Conservation (phyloP, 2,888 invertebrate species). For the Diadromus collaris region DNA sequence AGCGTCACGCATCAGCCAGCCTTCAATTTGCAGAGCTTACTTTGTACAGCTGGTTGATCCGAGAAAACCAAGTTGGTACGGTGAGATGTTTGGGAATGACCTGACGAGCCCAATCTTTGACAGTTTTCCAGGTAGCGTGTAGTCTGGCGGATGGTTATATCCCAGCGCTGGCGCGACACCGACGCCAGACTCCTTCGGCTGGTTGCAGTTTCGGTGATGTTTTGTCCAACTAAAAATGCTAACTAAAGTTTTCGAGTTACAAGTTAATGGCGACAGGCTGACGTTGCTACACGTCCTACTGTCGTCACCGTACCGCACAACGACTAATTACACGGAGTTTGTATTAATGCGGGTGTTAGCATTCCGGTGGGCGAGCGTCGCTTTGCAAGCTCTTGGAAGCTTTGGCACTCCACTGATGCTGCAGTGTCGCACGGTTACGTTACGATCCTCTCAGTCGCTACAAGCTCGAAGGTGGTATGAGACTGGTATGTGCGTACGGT, state of each 20-base stretch:
- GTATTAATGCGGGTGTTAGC: slow-evolving; percentile 76
- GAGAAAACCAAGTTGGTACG: too few species aligned
- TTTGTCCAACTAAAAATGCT: background rate
- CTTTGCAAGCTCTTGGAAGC: slow-evolving; percentile 52
- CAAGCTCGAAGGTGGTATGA: slow-evolving; percentile 31
- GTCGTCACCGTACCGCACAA: slow-evolving; percentile 58
- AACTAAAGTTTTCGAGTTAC: background rate
- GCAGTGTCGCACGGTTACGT: slow-evolving; percentile 30
- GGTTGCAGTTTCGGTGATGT: background rate
- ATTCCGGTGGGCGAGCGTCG: slow-evolving; percentile 67
- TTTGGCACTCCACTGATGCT: slow-evolving; percentile 28
- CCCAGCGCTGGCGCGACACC: too few species aligned
- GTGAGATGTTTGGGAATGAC: too few species aligned
- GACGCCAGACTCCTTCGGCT: too few species aligned
- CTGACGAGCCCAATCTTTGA: too few species aligned
- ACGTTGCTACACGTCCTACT: background rate
- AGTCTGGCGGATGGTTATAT: too few species aligned
- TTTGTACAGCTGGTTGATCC: too few species aligned
- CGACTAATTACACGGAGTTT: slow-evolving; percentile 74
- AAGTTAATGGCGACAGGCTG: background rate
- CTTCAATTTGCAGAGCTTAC: too few species aligned
- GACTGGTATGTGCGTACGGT: slow-evolving; percentile 48
- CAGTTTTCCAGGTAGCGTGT: too few species aligned
- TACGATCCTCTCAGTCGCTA: slow-evolving; percentile 15
- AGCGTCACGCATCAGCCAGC: background rate